Conservation (phyloP, 1,140 invertebrate species). For the Leguminivora glycinivorella region DNA sequence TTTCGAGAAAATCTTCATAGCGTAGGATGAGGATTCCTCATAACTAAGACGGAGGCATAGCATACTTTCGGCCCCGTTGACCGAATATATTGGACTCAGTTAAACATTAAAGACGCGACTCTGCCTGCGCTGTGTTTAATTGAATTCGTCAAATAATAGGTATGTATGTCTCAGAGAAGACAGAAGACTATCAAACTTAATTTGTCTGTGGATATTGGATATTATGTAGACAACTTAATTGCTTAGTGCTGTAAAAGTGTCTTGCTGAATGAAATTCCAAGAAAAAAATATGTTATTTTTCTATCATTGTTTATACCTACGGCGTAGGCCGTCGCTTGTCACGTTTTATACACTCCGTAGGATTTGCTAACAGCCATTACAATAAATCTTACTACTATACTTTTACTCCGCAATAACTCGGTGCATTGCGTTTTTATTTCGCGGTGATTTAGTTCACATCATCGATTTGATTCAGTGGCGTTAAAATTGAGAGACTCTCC, state of each 20-base stretch:
- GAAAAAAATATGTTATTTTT: background rate
- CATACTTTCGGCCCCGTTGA: background rate
- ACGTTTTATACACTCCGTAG: conserved; percentile 22
- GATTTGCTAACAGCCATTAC: conserved; percentile 23
- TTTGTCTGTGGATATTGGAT: too few species aligned
- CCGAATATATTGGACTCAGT: background rate
- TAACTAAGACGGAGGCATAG: background rate
- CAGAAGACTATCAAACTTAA: background rate
- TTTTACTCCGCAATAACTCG: conserved; percentile 23
- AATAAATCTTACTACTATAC: conserved; percentile 25
- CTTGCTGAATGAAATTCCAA: too few species aligned
- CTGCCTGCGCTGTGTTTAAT: background rate
- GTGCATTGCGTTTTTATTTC: conserved; percentile 28
- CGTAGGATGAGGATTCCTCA: conserved; percentile 3
- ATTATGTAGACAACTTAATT: too few species aligned
- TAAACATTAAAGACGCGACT: background rate
- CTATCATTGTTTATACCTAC: conserved; percentile 12
- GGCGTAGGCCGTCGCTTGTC: background rate
- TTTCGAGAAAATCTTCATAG: conserved; percentile 7
- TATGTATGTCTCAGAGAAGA: background rate
- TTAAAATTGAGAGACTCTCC: conserved; percentile 7
- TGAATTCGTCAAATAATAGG: background rate
- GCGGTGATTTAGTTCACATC: conserved; percentile 28
- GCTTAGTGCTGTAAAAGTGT: too few species aligned
- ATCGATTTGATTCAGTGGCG: conserved; percentile 29